Evolutionary conservation across 2,888 invertebrate genomes (phyloP).

Genomic region (Melipona bicolor): DNA sequence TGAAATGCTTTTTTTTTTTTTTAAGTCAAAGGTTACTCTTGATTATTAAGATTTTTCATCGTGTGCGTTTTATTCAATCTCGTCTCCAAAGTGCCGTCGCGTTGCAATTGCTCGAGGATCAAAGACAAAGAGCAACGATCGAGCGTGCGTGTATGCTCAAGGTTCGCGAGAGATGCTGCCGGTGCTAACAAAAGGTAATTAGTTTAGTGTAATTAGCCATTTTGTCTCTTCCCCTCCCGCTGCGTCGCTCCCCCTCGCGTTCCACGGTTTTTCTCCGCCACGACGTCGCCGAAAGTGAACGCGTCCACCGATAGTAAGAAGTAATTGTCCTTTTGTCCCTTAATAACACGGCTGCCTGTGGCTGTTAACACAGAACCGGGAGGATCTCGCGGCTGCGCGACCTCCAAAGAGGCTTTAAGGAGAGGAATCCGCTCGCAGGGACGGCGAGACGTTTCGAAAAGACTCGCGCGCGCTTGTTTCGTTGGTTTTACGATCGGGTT

Average conservation of each 20-base stretch:
- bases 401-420: background rate
- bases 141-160: constrained; percentile 10
- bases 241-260: background rate
- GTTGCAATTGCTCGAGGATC: constrained; percentile 9
- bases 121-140: background rate
- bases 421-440: background rate
- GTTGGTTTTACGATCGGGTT: background rate
- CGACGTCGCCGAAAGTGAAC: constrained; percentile 25
- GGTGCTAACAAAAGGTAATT: constrained; percentile 78
- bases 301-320: constrained; percentile 59
- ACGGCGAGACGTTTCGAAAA: background rate
- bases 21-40: background rate
- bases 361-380: constrained; percentile 14
- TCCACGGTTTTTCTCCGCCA: background rate
- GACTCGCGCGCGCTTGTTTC: background rate
- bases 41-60: background rate
- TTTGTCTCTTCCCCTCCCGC: constrained; percentile 28
- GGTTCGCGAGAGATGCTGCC: constrained; percentile 33
- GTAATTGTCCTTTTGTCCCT: constrained; percentile 55
- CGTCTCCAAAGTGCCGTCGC: background rate
- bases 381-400: background rate
- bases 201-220: constrained; percentile 79
- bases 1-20: too few species aligned
- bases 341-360: constrained; percentile 26
- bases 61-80: background rate